phyloP scores from a whole-genome alignment of 1,140 invertebrate genomes.

The Drosophila fuyamai region DNA sequence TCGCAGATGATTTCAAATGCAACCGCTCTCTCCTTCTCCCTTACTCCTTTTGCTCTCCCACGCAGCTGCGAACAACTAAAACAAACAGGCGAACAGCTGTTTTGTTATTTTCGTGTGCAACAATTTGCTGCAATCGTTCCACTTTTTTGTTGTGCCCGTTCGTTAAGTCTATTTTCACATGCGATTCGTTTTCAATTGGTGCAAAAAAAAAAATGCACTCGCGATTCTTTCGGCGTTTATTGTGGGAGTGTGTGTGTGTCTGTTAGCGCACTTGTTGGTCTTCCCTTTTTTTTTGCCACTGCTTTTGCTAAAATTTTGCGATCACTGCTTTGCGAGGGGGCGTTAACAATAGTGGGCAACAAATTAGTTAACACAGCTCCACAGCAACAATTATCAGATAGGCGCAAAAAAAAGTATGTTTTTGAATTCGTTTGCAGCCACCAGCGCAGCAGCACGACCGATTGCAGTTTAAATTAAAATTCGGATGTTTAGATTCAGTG shows the following conservation, averaged over 20 bases:
- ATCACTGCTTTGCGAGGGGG: not conserved
- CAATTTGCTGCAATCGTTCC: conserved; percentile 62
- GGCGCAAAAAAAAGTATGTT: not conserved
- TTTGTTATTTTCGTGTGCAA: conserved; percentile 65
- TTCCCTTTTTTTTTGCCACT: conserved; percentile 21
- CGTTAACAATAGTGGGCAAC: not conserved
- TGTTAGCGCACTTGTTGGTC: conserved; percentile 61
- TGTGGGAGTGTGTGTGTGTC: conserved; percentile 13
- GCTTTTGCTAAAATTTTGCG: not conserved
- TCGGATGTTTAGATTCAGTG: not conserved
- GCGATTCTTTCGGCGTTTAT: conserved; percentile 8
- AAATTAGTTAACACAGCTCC: not conserved
- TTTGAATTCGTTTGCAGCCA: not conserved
- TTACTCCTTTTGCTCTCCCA: conserved; percentile 16
- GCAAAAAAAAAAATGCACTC: conserved; percentile 36
- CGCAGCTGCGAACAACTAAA: conserved; percentile 19
- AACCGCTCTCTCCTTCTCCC: not conserved
- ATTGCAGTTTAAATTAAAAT: conserved; percentile 7
- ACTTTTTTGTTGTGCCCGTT: conserved; percentile 41
- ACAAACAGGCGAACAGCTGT: conserved; percentile 46
- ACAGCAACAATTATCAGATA: not conserved
- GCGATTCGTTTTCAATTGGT: conserved; percentile 74
- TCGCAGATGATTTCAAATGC: conserved; percentile 12
- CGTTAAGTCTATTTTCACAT: conserved; percentile 71
- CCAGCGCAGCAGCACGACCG: not conserved